Conservation (phyloP, 2,797 vertebrate species). For the Eidolon dupreanum region DNA sequence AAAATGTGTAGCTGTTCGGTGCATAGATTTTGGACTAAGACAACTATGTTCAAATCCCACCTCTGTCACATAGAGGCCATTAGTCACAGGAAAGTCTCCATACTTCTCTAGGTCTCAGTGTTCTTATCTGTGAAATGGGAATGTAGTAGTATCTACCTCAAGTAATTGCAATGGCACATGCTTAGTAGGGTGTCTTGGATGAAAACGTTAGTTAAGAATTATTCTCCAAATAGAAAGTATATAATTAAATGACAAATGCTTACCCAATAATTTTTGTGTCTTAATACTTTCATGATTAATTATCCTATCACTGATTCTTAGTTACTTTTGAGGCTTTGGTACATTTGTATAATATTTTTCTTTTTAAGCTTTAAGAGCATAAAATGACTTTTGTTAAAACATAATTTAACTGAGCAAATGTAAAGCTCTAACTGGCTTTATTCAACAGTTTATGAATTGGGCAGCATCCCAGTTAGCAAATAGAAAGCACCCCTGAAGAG, state of each 20-base stretch:
- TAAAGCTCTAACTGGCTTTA: not conserved
- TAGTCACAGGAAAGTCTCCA: not conserved
- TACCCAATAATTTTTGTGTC: not conserved
- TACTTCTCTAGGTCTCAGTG: not conserved
- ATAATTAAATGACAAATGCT: not conserved
- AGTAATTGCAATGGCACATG: not conserved
- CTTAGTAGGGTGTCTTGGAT: not conserved
- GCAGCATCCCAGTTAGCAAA: not conserved
- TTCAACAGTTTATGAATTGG: not conserved
- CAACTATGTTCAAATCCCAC: not conserved
- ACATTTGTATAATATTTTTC: not conserved
- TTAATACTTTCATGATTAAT: not conserved
- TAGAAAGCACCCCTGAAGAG: not conserved
- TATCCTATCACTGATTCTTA: not conserved
- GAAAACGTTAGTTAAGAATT: not conserved
- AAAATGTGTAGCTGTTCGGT: not conserved
- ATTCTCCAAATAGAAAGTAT: not conserved
- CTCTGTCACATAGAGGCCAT: not conserved
- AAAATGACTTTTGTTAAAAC: not conserved
- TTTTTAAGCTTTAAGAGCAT: not conserved
- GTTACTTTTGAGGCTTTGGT: not conserved
- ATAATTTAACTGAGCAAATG: not conserved
- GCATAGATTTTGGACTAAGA: not conserved
- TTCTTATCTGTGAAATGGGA: not conserved
- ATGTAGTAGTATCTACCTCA: not conserved